Percentiles rank a stretch among this genome's conserved stretches.
phyloP scores from a whole-genome alignment of 2,888 invertebrate species.

The Iphiclides podalirius region DNA sequence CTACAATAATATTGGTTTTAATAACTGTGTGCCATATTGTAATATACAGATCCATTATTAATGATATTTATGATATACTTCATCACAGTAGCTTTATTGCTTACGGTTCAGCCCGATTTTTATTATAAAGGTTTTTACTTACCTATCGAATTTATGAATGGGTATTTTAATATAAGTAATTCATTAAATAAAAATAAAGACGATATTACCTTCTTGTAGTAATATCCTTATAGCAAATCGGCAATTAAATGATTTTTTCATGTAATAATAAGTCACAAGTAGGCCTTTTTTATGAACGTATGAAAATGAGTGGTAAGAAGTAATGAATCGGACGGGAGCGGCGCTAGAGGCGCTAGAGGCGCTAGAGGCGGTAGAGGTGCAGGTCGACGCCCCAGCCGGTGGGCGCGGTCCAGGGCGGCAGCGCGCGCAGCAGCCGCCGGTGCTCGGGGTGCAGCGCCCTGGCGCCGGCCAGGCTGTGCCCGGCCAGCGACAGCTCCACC shows the following conservation, averaged over 20 bases:
- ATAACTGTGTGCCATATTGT: not conserved
- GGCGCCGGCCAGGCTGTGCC: conserved; percentile 79
- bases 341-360: conserved; percentile 1
- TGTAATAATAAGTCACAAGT: too few relatives aligned
- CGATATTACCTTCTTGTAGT: too few relatives aligned
- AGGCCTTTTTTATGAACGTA: too few relatives aligned
- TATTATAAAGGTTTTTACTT: too few relatives aligned
- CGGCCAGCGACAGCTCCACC: conserved; percentile 80
- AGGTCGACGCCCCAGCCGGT: conserved; percentile 86
- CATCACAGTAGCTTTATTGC: not conserved
- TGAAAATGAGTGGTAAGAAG: too few relatives aligned
- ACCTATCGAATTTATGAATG: too few relatives aligned
- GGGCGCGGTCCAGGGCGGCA: conserved; percentile 83
- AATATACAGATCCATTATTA: not conserved
- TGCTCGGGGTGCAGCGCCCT: conserved; percentile 72
- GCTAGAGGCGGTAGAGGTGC: conserved; percentile 73
- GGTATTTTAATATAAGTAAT: too few relatives aligned
- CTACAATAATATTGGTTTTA: not conserved
- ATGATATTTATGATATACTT: not conserved
- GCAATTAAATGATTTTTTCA: too few relatives aligned
- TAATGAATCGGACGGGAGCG: conserved; percentile 24
- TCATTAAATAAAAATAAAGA: too few relatives aligned
- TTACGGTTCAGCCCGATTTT: not conserved
- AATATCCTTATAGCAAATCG: too few relatives aligned
- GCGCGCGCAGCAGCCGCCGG: conserved; percentile 74